phyloP scores from a whole-genome alignment of 2,113 vertebrate genomes.

The Antigone vipio region DNA sequence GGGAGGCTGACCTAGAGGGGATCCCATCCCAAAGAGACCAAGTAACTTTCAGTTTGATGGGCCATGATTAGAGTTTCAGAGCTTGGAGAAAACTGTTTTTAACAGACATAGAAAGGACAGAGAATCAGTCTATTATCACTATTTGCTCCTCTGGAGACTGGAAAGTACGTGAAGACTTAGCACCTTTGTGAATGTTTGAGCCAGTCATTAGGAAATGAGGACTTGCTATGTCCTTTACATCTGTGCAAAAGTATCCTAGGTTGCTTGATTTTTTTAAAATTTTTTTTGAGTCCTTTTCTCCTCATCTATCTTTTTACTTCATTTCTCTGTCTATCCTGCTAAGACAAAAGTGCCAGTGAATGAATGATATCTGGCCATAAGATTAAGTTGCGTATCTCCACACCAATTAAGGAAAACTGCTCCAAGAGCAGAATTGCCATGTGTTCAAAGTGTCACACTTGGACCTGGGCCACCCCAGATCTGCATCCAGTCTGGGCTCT shows the following conservation, averaged over 20 bases:
- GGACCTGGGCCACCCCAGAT: rapidly evolving
- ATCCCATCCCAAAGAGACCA: not conserved
- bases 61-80: not conserved
- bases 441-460: not conserved
- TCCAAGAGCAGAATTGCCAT: not conserved
- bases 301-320: not conserved
- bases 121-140: rapidly evolving
- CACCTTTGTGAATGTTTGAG: not conserved
- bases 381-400: not conserved
- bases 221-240: not conserved
- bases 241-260: not conserved
- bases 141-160: not conserved
- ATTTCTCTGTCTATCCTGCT: not conserved
- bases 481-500: not conserved
- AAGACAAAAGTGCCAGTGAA: not conserved
- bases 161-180: not conserved
- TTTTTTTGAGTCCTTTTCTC: not conserved
- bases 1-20: not conserved
- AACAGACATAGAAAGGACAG: not conserved
- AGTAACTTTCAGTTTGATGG: not conserved
- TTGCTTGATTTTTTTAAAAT: not conserved
- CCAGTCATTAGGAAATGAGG: not conserved
- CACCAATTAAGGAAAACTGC: not conserved
- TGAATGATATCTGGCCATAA: not conserved
- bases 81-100: not conserved